Evolutionary conservation across 2,113 vertebrate species (phyloP).

Genomic region (Catagonus wagneri): DNA sequence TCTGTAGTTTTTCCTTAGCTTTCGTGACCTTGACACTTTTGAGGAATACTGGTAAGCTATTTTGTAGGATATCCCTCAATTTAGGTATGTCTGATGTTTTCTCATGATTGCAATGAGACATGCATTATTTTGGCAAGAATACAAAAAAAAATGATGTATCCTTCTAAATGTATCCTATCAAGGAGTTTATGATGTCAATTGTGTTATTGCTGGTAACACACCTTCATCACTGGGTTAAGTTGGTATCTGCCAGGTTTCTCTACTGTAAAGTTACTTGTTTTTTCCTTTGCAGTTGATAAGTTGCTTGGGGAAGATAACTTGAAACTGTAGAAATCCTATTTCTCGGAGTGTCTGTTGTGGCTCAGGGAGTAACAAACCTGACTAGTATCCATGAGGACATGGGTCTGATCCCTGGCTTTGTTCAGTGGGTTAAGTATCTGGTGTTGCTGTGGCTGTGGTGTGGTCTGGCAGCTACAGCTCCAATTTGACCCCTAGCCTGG

Average conservation of each 20-base stretch:
- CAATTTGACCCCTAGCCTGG: no score
- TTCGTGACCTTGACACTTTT: background rate
- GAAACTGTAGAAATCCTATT: background rate
- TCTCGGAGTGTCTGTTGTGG: background rate
- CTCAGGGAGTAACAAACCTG: no score
- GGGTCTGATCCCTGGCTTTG: no score
- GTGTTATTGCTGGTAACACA: background rate
- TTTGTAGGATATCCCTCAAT: background rate
- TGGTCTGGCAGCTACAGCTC: no score
- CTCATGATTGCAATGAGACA: background rate
- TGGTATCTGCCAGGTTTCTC: background rate
- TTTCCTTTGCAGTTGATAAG: background rate
- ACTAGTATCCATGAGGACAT: no score
- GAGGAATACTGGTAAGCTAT: background rate
- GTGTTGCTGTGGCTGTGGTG: no score
- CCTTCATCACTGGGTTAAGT: background rate
- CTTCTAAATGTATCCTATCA: background rate
- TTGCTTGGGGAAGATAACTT: background rate
- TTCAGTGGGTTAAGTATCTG: no score
- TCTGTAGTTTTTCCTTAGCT: background rate
- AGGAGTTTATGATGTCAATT: background rate
- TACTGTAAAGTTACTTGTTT: background rate
- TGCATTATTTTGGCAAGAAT: constrained; percentile 11
- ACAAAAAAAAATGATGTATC: background rate
- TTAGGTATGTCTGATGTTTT: background rate